Evolutionary conservation across 2,113 vertebrate genomes (phyloP).

Genomic region (Siniperca chuatsi): DNA sequence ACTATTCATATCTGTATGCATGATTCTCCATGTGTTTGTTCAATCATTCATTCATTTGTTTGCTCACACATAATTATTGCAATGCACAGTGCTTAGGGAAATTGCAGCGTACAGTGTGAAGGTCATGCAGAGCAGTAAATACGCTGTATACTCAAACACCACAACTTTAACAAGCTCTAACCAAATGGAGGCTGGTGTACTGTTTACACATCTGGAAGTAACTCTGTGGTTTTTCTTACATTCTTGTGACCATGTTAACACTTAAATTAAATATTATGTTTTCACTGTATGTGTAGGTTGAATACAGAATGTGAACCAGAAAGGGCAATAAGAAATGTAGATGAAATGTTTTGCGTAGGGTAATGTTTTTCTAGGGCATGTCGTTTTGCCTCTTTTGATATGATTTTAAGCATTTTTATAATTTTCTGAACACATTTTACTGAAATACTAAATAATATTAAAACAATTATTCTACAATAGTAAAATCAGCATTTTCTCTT

Average conservation of each 20-base stretch:
- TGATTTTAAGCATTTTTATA: background rate
- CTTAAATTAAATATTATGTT: background rate
- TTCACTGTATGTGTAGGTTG: background rate
- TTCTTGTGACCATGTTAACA: background rate
- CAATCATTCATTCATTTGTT: constrained; percentile 53
- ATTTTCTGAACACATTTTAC: background rate
- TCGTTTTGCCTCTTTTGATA: background rate
- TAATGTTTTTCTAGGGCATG: background rate
- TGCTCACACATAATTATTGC: constrained; percentile 65
- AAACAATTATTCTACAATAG: no score
- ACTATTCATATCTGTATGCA: background rate
- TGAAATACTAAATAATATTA: background rate
- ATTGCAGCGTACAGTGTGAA: constrained; percentile 56
- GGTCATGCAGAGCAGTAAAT: constrained; percentile 60
- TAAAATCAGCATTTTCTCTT: no score
- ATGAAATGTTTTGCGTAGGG: background rate
- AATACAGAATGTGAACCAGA: background rate
- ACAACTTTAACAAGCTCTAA: constrained; percentile 44
- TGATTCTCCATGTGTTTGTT: constrained; percentile 35
- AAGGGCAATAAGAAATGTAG: constrained; percentile 1
- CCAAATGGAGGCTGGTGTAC: background rate
- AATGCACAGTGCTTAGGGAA: constrained; percentile 63
- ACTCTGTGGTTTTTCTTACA: background rate
- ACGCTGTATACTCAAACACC: constrained; percentile 41
- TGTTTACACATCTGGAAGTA: constrained; percentile 29